phyloP scores from a whole-genome alignment of 2,888 invertebrate species.

The Drosophila siamana region DNA sequence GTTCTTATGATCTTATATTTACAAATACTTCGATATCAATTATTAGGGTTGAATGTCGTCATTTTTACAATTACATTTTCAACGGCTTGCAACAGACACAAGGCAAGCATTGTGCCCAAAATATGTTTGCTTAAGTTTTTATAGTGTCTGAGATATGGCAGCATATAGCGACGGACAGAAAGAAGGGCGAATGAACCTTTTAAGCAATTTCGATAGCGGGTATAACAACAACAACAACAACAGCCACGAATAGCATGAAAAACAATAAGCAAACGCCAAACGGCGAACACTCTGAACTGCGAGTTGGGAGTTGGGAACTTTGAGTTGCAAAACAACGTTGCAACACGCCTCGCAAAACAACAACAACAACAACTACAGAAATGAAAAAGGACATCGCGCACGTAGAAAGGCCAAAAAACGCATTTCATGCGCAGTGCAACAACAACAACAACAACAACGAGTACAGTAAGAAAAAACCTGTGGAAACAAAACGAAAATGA shows the following conservation, averaged over 20 bases:
- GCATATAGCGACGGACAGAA: not conserved
- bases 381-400: constrained; percentile 61
- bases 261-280: constrained; percentile 65
- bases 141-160: not conserved
- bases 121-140: not conserved
- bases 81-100: not conserved
- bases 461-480: not conserved
- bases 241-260: constrained; percentile 41
- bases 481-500: not conserved
- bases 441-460: constrained; percentile 18
- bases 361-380: not conserved
- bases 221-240: not conserved
- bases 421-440: constrained; percentile 62
- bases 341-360: constrained; percentile 1
- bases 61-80: no score
- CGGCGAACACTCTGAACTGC: not conserved
- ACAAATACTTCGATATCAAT: no score
- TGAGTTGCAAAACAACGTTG: constrained; percentile 1
- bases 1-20: no score
- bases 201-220: not conserved
- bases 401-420: constrained; percentile 81
- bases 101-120: not conserved
- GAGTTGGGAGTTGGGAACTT: constrained; percentile 10
- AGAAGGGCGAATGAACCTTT: not conserved
- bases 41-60: no score